phyloP scores from a whole-genome alignment of 2,888 invertebrate genomes.

The Pammene fasciana region DNA sequence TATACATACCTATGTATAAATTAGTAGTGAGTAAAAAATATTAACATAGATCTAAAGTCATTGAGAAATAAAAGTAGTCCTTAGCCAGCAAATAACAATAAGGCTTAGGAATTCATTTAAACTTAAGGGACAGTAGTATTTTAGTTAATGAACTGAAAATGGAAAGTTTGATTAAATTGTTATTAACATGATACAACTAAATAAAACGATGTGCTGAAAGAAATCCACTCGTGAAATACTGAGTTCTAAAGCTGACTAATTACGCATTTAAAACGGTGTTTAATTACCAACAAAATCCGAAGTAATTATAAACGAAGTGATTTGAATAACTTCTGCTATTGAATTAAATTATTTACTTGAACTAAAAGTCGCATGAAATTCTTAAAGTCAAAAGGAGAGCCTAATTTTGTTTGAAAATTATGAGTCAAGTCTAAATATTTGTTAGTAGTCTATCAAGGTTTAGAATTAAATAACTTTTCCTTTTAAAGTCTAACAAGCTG shows the following conservation, averaged over 20 bases:
- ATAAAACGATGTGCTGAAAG: neutral
- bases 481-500: slow-evolving; percentile 2
- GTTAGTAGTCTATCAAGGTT: slow-evolving; percentile 21
- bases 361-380: slow-evolving; percentile 31
- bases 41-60: too few relatives aligned
- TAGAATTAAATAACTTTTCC: neutral
- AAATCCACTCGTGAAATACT: neutral
- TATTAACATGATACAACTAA: too few relatives aligned
- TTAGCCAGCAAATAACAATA: too few relatives aligned
- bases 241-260: slow-evolving; percentile 28
- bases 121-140: too few relatives aligned
- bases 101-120: too few relatives aligned
- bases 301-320: slow-evolving; percentile 39
- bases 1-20: too few relatives aligned
- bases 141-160: too few relatives aligned
- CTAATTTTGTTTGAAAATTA: slow-evolving; percentile 31
- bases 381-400: slow-evolving; percentile 26
- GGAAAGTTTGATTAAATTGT: too few relatives aligned
- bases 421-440: slow-evolving; percentile 24
- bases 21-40: too few relatives aligned
- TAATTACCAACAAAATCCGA: slow-evolving; percentile 35
- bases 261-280: slow-evolving; percentile 30
- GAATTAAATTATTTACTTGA: slow-evolving; percentile 32
- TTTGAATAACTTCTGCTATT: slow-evolving; percentile 28
- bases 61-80: too few relatives aligned